Base-by-base conservation (phyloP, 1,140 invertebrate genomes). In the Melanaphis sacchari region DNA sequence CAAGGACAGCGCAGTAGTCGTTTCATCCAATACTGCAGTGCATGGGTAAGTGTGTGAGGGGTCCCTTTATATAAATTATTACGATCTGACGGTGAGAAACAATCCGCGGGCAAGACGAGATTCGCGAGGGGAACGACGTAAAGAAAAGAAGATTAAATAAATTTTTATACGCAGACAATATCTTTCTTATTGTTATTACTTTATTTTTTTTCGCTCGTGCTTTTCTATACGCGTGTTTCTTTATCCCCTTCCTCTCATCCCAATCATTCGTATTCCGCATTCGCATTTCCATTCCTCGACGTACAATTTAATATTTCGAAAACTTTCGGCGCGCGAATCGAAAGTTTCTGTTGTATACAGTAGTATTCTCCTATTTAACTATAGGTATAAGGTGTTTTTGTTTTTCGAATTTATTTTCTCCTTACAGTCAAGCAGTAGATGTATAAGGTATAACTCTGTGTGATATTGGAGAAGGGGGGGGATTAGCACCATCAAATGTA, bases 101-200 rank as follows among this genome's bases (percentile, higher is more conserved):
- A 87, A 87, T 87, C 85, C 43, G 85, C 31, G 85, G 31, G 41
- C 43, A 31, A 87, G 85, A 87, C 84, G 85, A 43, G 84, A 87
- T 87, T 87, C n/a, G 31, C 6, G 18, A 87, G 84, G 40, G 31
- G 84, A 40, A 15, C 40, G 24, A 43, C 24, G 82, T 22, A 85
- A 40, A 46, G 38, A 87, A 46, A 87, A 87, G 18, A 87, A 87
- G 84, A 85, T 85, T 85, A 85, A 87, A 87, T 87, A 87, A n/a
- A 87, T 46, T 43, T 87, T 46, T 46, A 87, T 87, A 87, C 26
- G 38, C 41, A 87, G 41, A n/a, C 41, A 43, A 46, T 46, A 87
- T 46, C 85, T 46, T 87, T 87, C n/a, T 87, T 85, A 84, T 85
- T 85, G 41, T 43, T 85, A 43, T 82, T 85, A 85, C 40, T 41